Base-by-base conservation (phyloP, 2,888 invertebrate genomes). In the Tiliacea aurago region DNA sequence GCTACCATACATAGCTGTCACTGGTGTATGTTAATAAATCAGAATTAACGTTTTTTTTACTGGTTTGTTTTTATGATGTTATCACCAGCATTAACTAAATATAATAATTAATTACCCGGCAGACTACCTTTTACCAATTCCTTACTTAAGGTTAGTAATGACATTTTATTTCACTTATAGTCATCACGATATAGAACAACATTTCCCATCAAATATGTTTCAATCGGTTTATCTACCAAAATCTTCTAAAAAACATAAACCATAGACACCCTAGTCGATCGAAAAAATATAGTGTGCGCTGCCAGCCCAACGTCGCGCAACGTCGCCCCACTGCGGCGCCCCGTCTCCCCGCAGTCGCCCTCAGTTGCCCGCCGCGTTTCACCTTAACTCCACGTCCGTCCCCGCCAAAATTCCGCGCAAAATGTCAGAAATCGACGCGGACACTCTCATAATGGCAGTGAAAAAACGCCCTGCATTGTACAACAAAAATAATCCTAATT, bases 361-460 rank as follows among this genome's bases (percentile, higher is more conserved):
- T 91, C 90, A 93, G 93, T 94, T 88, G 91, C 90, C 87, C 76
- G 74, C 83, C 79, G 87, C 80, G 83, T 80, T 86, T 82, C 78
- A 71, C 45, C 20, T 47, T 33, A 82, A 69, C 33, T 84, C 85
- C 91, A 93, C 92, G 92, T 84, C 75, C 73, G 76, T 78, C 68
- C 56, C 28, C 67, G 62, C 63, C 43, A 66, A 73, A 78, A 69
- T 68, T 64, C n/a, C 59, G 51, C 73, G 53, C 47, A 89, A 86
- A 79, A 90, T 90, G 84, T 61, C 78, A 37, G 87, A 90, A 77
- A 86, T 93, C 5, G 89, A 91, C 70, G 83, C 90, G 2, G 88
- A 89, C 18, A 86, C 86, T 55, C 84, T 94, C 7, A 93, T 94
- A 23, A 76, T 86, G 37, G 89, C 93, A 0, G 88, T 93, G 28